These are phyloP conservation scores for Lasioglossum lativentre DNA, from an alignment of 2,888 invertebrate genomes.

Conservation along the genomic window DNA sequence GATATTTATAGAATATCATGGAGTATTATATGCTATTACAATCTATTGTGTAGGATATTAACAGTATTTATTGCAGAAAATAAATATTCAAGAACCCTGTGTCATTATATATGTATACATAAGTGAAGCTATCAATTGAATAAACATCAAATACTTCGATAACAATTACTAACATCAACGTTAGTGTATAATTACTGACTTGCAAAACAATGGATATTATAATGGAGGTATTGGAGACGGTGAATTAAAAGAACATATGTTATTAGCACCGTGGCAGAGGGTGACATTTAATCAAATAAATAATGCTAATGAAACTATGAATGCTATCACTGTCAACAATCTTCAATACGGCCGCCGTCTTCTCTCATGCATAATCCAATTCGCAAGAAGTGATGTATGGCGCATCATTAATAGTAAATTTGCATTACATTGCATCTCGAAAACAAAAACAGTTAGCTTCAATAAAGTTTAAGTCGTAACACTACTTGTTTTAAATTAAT, in stretches of 20 bases:
- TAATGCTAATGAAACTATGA: neutral
- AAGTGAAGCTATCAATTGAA: no score
- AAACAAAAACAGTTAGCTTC: neutral
- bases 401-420: conserved; percentile 5
- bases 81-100: neutral
- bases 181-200: neutral
- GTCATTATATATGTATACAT: neutral
- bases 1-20: conserved; percentile 4
- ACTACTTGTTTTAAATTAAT: neutral
- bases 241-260: neutral
- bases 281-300: neutral
- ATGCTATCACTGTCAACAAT: neutral
- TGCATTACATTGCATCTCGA: neutral
- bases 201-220: neutral
- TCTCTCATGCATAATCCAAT: neutral
- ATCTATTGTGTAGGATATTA: neutral
- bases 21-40: neutral
- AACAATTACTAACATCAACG: neutral
- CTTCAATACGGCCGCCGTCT: neutral
- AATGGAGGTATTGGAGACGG: neutral
- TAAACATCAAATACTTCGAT: neutral
- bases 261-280: neutral
- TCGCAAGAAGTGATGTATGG: neutral
- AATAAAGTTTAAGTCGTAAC: neutral
- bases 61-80: neutral